Evolutionary conservation across 2,797 vertebrate species (phyloP).

Genomic region (Phrynocephalus vlangalii): DNA sequence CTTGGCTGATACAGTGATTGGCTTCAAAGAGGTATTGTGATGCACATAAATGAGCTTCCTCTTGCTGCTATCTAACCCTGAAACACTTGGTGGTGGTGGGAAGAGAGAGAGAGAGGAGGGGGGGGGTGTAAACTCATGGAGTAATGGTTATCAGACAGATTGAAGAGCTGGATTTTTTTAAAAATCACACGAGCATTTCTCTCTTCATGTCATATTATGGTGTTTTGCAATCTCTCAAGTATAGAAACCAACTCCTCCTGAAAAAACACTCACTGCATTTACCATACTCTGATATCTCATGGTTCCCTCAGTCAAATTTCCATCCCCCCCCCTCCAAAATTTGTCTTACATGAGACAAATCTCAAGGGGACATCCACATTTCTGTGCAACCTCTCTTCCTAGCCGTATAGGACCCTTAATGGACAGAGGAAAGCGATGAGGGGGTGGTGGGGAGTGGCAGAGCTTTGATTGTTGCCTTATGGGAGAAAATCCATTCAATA

Average conservation of each 20-base stretch:
- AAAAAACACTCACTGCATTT: not conserved
- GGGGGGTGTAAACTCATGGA: not conserved
- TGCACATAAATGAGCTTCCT: slow-evolving; percentile 40
- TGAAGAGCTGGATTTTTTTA: slow-evolving; percentile 8
- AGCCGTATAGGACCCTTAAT: too few relatives aligned
- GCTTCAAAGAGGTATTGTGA: slow-evolving; percentile 64
- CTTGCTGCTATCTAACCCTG: slow-evolving; percentile 22
- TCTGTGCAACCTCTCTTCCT: too few relatives aligned
- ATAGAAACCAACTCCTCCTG: not conserved
- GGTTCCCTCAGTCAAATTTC: not conserved
- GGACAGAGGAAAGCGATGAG: too few relatives aligned
- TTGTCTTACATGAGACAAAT: not conserved
- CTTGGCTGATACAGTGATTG: slow-evolving; percentile 27
- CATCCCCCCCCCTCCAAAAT: not conserved
- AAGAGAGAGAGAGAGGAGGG: not conserved
- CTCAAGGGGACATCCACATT: not conserved
- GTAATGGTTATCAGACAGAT: not conserved
- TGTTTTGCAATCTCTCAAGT: not conserved
- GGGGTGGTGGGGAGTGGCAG: too few relatives aligned
- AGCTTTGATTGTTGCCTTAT: too few relatives aligned
- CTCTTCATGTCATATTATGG: not conserved
- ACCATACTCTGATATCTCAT: not conserved
- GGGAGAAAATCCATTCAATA: too few relatives aligned
- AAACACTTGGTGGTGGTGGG: not conserved
- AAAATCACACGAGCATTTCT: not conserved